Base-by-base conservation (phyloP, 1,140 invertebrate species). In the Stegodyphus dumicola region DNA sequence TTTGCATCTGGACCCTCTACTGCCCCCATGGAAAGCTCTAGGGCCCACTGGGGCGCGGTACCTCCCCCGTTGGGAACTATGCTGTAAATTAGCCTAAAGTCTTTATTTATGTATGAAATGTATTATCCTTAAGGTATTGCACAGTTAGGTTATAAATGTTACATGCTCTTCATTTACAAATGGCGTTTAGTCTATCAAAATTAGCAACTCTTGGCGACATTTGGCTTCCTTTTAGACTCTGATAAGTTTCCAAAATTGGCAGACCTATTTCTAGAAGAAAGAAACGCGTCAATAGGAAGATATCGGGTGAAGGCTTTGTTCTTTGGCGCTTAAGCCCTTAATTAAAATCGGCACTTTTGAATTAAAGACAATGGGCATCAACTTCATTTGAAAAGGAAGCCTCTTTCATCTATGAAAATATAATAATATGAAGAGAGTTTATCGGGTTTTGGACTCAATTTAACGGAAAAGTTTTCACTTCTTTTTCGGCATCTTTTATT, bases 261-360 rank as follows among this genome's bases (percentile, higher is more conserved):
- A 9, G 56, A 2, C 56, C 56, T 15, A 3, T 33, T 33, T 33
- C 56, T 60, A 53, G 17, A 18, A 6, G 48, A 77, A 77, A 77
- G 60, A 77, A 77, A 65, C 33, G 60, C 60, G 33, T 66, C 75
- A 65, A 65, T 77, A 48, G 60, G 49, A 51, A 77, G 75, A 77
- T 77, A 77, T 77, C 56, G 15, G 56, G 75, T 48, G 6, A 49
- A 49, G 7, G 6, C 75, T 66, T 77, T 77, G 75, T 77, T 77
- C 11, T 77, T 15, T 33, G 60, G 18, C 75, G 75, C 75, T 77
- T 77, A 77, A 77, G 48, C 75, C 60, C 60, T 77, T 77, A 77
- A 77, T 77, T 77, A 77, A 77, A 77, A 66, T 77, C 75, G 54
- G 56, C 75, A 77, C 75, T 77, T 77, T 77, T 77, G 60, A 77